A percentile compares a stretch with the other conserved stretches of the same genome.
Conservation (phyloP, 2,113 vertebrate genomes). For the Copsychus sechellarum region DNA sequence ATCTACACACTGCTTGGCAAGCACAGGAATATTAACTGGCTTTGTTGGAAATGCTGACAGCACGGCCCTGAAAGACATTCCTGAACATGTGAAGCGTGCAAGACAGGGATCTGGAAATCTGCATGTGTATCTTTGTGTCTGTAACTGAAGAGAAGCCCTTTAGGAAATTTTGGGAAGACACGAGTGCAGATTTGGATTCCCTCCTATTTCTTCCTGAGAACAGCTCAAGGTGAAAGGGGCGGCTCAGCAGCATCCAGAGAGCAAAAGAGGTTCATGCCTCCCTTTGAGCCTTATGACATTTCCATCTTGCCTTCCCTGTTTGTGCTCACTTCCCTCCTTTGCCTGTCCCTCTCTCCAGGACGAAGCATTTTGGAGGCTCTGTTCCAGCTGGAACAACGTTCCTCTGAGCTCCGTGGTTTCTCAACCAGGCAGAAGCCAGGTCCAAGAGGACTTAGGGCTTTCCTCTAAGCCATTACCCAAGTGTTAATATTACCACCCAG, state of each 20-base stretch:
- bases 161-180: not conserved
- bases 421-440: constrained; percentile 19
- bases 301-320: not conserved
- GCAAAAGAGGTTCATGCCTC: not conserved
- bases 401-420: not conserved
- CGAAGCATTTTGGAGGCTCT: not conserved
- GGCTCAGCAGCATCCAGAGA: not conserved
- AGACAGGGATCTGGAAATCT: not conserved
- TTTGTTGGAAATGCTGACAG: constrained; percentile 11
- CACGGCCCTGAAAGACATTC: not conserved
- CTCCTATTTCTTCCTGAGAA: not conserved
- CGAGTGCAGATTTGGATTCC: not conserved
- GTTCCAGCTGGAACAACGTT: constrained; percentile 49
- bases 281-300: not conserved
- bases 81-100: not conserved
- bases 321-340: not conserved
- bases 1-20: not conserved
- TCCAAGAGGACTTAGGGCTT: constrained; percentile 45
- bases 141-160: not conserved
- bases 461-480: constrained; percentile 54
- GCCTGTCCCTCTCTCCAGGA: not conserved
- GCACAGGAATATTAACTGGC: not conserved
- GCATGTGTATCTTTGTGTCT: not conserved
- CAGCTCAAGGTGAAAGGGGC: not conserved
- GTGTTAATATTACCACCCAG: constrained; percentile 66